Base-by-base conservation (phyloP, 2,797 vertebrate genomes). In the Allobates femoralis region DNA sequence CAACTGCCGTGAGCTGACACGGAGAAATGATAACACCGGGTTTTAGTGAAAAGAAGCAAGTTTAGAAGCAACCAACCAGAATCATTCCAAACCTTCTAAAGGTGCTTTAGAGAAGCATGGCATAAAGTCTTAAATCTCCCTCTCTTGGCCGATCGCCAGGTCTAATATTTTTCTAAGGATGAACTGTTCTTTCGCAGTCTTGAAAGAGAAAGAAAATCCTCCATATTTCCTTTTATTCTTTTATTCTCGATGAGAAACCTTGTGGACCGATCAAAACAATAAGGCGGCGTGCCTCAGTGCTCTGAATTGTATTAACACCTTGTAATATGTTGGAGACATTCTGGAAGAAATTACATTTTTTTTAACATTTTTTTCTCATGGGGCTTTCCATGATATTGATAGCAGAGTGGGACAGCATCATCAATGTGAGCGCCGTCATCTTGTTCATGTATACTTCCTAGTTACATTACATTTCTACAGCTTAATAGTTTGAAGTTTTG, bases 81-180 rank as follows among this genome's bases (percentile, higher is more conserved):
- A 74, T 74, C 41, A 64, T 53, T 76, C 51, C 60, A 86, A 86
- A 81, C 28, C 85, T 30, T 82, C 55, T 55, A 81, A 86, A 81
- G 85, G 85, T 74, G 56, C 69, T 81, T 82, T 86, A 76, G 77
- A 86, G 37, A 86, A 64, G 73, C 85, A 81, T 81, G 79, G 85
- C 85, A 73, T 81, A 58, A 81, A 76, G 79, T 56, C 78, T 77
- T 76, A 81, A 82, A 76, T 77, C 85, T 77, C 85, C 60, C 18
- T 67, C 71, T 67, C 60, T 46, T 86, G 85, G 85, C 85, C 30
- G 71, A 10, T 3, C 14, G 73, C 85, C 85, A 86, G 79, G 37
- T 66, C 30, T 76, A 81, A 86, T 81, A 86, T 86, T 81, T 86
- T 86, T 58, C 69, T 81, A 86, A 67, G 85, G 85, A 86, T 86